Evolutionary conservation across 1,140 invertebrate genomes (phyloP).

Genomic region (Ctenoplectra terminalis): DNA sequence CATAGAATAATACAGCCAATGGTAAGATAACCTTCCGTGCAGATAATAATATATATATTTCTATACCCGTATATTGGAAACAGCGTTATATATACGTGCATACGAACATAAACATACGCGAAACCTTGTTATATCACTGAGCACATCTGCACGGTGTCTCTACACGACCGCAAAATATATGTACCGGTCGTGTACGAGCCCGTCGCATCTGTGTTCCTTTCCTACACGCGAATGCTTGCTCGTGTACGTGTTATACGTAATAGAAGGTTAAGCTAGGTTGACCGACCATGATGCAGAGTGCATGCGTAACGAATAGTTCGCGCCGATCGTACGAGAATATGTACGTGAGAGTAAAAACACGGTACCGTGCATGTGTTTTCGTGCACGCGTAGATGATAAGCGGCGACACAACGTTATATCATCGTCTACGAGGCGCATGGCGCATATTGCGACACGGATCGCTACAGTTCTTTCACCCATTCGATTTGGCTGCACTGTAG

Average conservation of each 20-base stretch:
- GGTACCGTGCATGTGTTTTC: constrained; percentile 17
- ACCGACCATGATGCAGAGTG: constrained; percentile 47
- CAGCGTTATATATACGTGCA: background rate
- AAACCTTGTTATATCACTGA: constrained; percentile 40
- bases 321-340: constrained; percentile 21
- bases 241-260: constrained; percentile 21
- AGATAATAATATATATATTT: constrained; percentile 5
- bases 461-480: constrained; percentile 52
- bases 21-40: constrained; percentile 8
- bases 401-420: constrained; percentile 48
- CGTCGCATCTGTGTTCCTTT: background rate
- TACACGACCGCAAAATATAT: constrained; percentile 1
- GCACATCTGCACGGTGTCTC: constrained; percentile 6
- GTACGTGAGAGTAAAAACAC: constrained; percentile 17
- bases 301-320: constrained; percentile 54
- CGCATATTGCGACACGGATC: constrained; percentile 26
- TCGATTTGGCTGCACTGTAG: constrained; percentile 5
- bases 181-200: background rate
- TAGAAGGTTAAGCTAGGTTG: constrained; percentile 48
- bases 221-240: background rate
- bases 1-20: constrained; percentile 6
- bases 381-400: constrained; percentile 45
- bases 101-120: background rate
- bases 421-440: constrained; percentile 43
- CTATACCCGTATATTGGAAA: background rate